Percentiles rank a stretch among this genome's conserved stretches.
These are phyloP conservation scores for Tachycineta bicolor DNA, from an alignment of 2,113 vertebrate genomes.

Conservation along the genomic window DNA sequence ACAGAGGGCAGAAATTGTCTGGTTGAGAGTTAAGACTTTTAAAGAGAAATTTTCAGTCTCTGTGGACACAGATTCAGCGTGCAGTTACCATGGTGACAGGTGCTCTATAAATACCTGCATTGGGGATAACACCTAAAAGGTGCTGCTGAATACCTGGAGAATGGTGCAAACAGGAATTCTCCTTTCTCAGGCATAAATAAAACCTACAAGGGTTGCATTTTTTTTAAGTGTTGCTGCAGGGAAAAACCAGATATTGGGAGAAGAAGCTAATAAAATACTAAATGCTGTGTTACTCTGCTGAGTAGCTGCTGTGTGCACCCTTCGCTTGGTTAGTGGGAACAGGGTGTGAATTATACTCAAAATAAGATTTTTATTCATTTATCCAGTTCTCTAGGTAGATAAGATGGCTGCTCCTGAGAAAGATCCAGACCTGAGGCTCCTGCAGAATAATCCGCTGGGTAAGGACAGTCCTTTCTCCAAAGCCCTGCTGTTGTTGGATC, in stretches of 20 bases:
- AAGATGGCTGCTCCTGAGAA: conserved; percentile 73
- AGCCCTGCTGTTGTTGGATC: neutral
- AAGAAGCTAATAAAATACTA: neutral
- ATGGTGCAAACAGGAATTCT: neutral
- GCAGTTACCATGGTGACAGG: neutral
- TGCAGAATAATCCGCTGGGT: conserved; percentile 54
- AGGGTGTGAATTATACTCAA: neutral
- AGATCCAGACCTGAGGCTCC: conserved; percentile 58
- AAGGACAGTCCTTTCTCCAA: neutral
- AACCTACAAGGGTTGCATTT: neutral
- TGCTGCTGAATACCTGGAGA: neutral
- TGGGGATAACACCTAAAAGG: neutral
- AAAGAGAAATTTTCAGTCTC: neutral
- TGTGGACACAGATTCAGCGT: rapidly evolving
- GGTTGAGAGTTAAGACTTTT: neutral
- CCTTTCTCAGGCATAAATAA: neutral
- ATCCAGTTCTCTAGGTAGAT: neutral
- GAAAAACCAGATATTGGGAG: neutral
- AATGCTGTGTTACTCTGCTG: neutral
- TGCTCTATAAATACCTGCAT: neutral
- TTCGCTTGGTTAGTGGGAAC: neutral
- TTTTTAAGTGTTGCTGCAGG: neutral
- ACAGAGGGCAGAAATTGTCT: conserved; percentile 62
- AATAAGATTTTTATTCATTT: neutral
- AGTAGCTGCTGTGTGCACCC: neutral